Evolutionary conservation across 2,888 invertebrate genomes (phyloP), one percentile per base, ranked within the genome.

Genomic region (Spilarctia lutea): DNA sequence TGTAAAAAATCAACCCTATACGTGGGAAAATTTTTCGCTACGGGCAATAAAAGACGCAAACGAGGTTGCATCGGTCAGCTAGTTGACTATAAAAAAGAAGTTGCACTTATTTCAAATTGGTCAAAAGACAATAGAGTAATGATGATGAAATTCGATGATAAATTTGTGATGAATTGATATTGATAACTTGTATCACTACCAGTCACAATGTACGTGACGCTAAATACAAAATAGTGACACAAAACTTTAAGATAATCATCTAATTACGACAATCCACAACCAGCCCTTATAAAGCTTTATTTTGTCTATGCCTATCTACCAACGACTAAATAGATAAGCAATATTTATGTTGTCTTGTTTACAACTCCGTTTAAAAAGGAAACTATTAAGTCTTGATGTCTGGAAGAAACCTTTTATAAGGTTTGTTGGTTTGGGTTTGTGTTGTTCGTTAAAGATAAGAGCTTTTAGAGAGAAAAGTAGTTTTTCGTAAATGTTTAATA

Each of bases 201-300:
- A 27, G 27, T 7, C 6, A n/a, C 11, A 30, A 27, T 16, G 27
- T 18, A 63, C 63, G 30, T 63, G 30, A 63, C 0, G 27, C 7
- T 63, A 30, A 20, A 75, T 45, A 75, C 42, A 60, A 68, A 73
- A 74, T 78, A 71, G 76, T 82, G 83, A 80, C 63, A 30, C n/a
- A 20, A 56, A 33, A 33, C 18, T 83, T 79, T 68, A 30, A 84
- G 83, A 83, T 84, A 79, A 77, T 78, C 72, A 80, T 82, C 80
- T 80, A 83, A 83, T 82, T 83, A 81, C 75, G 66, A 39, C 52
- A 6, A 48, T 72, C 71, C 16, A 75, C 68, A 78, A 75, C 20
- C 73, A 63, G 63, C 75, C 80, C 72, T 75, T 77, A 71, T 71
- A 82, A 82, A 87, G 84, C 83, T 86, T 87, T 86, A 88, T 82